Evolutionary conservation across 2,113 vertebrate genomes (phyloP).

Genomic region (Brevimyrus niger): DNA sequence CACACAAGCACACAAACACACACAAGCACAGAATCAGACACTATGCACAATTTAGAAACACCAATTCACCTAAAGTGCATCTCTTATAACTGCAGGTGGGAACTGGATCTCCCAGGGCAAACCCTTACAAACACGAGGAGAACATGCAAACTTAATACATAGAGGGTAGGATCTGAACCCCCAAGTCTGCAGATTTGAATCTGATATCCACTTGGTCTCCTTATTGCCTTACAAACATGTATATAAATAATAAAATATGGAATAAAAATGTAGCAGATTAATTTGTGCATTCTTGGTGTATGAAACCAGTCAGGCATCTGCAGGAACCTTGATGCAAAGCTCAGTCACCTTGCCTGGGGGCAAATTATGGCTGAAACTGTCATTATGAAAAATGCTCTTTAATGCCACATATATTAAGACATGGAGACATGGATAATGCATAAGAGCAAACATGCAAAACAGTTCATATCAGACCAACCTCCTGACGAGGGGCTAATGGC

Average conservation of each 20-base stretch:
- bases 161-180: neutral
- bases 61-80: neutral
- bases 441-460: constrained; percentile 14
- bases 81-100: neutral
- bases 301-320: constrained; percentile 12
- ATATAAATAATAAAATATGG: neutral
- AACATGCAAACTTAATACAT: neutral
- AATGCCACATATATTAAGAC: constrained; percentile 9
- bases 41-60: neutral
- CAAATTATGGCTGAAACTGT: constrained; percentile 18
- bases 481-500: neutral
- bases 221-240: neutral
- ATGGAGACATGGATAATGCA: neutral
- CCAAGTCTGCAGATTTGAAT: neutral
- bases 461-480: neutral
- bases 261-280: neutral
- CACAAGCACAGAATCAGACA: neutral
- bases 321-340: neutral
- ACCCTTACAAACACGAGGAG: neutral
- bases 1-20: neutral
- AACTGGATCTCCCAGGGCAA: neutral
- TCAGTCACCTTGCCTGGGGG: constrained; percentile 17
- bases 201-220: neutral
- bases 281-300: neutral
- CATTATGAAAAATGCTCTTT: constrained; percentile 21